phyloP scores from a whole-genome alignment of 2,113 vertebrate genomes.

The Malurus cyaneus region DNA sequence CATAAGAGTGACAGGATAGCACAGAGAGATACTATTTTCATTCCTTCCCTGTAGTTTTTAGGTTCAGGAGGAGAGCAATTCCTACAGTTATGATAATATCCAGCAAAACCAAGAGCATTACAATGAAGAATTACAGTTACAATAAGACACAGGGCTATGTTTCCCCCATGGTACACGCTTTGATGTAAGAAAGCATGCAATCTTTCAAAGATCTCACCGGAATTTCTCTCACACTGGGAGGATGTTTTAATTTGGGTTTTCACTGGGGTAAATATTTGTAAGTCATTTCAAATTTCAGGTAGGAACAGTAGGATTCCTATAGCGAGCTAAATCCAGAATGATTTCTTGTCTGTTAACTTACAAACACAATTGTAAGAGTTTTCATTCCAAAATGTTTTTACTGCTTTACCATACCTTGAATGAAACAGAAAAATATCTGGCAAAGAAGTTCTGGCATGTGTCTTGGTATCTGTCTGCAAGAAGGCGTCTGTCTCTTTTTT shows the following conservation, averaged over 20 bases:
- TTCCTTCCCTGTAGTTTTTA: background rate
- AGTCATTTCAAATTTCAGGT: background rate
- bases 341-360: background rate
- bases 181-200: background rate
- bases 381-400: background rate
- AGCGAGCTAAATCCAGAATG: background rate
- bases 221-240: background rate
- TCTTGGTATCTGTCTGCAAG: background rate
- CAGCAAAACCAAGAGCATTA: background rate
- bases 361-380: background rate
- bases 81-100: background rate
- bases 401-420: background rate
- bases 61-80: background rate
- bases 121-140: background rate
- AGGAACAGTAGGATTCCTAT: background rate
- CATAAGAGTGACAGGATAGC: background rate
- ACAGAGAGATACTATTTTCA: background rate
- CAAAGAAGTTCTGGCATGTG: background rate
- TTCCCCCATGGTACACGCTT: background rate
- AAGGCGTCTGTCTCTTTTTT: background rate
- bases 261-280: background rate
- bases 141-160: background rate
- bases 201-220: background rate
- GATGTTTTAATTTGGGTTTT: background rate
- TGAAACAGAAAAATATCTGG: background rate